Evolutionary conservation across 1,140 invertebrate species (phyloP), one percentile per base, ranked within the genome.

Genomic region (Brachionus paranguensis): DNA sequence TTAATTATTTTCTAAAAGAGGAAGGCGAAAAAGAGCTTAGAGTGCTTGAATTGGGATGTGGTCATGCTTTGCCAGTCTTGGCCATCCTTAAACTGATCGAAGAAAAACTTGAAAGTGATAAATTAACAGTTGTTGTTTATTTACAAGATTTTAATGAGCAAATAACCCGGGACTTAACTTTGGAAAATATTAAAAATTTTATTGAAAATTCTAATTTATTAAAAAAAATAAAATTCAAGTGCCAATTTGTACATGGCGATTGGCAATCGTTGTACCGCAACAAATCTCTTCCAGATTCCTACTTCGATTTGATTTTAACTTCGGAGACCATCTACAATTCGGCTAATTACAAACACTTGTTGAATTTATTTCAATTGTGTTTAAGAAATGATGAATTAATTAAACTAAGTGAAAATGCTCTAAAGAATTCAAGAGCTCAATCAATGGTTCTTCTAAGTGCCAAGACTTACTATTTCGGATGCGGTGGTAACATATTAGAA

Each of bases 401-500:
- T 24, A 64, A 55, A 43, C 33, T 70, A 33, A 41, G 37, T 70
- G 65, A 70, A 70, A 45, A 74, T 68, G 12, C 33, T 68, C 65
- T 12, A 68, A 41, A 33, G 27, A 68, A 68, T 68, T 68, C 65
- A 68, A 68, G 74, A n/a, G 74, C 68, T 45, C 68, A 72, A 72
- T 72, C 68, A 72, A 72, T 72, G 29, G 53, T 81, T 24, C 33
- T 81, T 12, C 37, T 81, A 41, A 68, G 53, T 68, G 50, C 78
- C 53, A 81, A 81, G 33, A 81, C 50, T 29, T 81, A 81, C 43
- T 81, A 81, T 47, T 81, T 81, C 29, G 78, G 78, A 41, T 81
- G 78, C 64, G 78, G 78, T 60, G 78, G 78, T 68, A 81, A 81
- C 60, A 27, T 81, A 47, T 47, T 29, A 10, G 78, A 81, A 29